These are phyloP conservation scores for Ecliptopera silaceata DNA, from an alignment of 2,888 invertebrate species.

Conservation along the genomic window DNA sequence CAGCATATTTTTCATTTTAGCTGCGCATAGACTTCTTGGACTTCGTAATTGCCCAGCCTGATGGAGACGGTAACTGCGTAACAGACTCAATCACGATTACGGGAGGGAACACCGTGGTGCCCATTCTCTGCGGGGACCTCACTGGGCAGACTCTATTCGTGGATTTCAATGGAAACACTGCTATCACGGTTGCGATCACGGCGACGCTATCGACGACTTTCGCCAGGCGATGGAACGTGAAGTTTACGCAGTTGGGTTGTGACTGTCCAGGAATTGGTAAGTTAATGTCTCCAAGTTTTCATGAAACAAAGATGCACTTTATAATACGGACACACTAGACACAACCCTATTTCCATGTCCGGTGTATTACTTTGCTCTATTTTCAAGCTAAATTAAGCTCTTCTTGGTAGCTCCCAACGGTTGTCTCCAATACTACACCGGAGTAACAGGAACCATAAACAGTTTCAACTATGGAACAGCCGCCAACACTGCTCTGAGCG, in stretches of 20 bases:
- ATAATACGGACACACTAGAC: too few species aligned
- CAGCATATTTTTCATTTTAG: conserved; percentile 71
- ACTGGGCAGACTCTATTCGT: conserved; percentile 90
- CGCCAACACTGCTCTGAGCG: conserved; percentile 80
- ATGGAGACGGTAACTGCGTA: conserved; percentile 87
- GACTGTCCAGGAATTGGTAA: conserved; percentile 86
- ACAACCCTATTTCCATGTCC: too few species aligned
- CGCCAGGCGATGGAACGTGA: conserved; percentile 89
- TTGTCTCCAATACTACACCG: conserved; percentile 89
- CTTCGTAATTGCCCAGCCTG: conserved; percentile 87
- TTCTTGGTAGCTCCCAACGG: conserved; percentile 87
- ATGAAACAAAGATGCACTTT: too few species aligned
- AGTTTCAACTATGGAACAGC: conserved; percentile 90
- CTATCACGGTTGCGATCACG: conserved; percentile 87
- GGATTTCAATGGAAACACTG: conserved; percentile 86
- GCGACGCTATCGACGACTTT: conserved; percentile 84
- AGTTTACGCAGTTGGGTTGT: conserved; percentile 88
- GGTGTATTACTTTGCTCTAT: too few species aligned
- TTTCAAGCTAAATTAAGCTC: background rate
- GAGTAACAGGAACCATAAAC: conserved; percentile 83
- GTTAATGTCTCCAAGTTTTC: conserved; percentile 13
- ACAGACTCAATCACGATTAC: conserved; percentile 88
- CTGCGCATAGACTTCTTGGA: conserved; percentile 90
- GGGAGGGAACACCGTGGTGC: conserved; percentile 87
- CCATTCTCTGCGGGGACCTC: conserved; percentile 90